Evolutionary conservation across 2,888 invertebrate genomes (phyloP), one percentile per base, ranked within the genome.

Genomic region (Pimpla rufipes): DNA sequence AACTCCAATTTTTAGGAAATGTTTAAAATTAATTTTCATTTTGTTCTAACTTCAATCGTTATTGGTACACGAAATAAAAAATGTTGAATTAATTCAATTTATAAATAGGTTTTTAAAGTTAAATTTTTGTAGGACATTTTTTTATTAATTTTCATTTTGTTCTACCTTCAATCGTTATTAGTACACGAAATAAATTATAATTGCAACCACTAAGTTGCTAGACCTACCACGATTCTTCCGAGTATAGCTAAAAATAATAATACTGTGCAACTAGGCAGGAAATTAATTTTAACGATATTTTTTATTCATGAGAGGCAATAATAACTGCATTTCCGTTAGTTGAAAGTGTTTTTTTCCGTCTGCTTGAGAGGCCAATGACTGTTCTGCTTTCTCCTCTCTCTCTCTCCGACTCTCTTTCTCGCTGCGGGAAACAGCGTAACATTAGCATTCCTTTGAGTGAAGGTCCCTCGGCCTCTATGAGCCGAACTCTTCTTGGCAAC

Each of bases 381-480:
- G 37, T 35, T 8, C 29, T 50, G 23, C 62, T 62, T 62, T 62
- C 62, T 62, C 37, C 23, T 66, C 45, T 23, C 13, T 42, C 40
- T 66, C 13, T 40, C n/a, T 42, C 66, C 21, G 13, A 45, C 40
- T 66, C 13, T 40, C n/a, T 42, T 42, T 2, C 29, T 2, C 29
- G 29, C 29, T 5, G 29, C 29, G 2, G 5, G 2, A 4, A 35
- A 37, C 11, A 55, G 23, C 40, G 50, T 18, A 42, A 52, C 23
- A 83, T 83, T 66, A 71, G 75, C 59, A 79, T 75, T 79, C 71
- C 16, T 59, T 18, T 40, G 68, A 50, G 45, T 64, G 62, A 71
- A 55, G 50, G 50, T 42, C 37, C n/a, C 55, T 64, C 52, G n/a
- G 29, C 35, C 21, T 37, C 37, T 10, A 5, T 18, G 62, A 70